These are phyloP conservation scores for Galago senegalensis DNA, from an alignment of 2,797 vertebrate species.

Conservation along the genomic window DNA sequence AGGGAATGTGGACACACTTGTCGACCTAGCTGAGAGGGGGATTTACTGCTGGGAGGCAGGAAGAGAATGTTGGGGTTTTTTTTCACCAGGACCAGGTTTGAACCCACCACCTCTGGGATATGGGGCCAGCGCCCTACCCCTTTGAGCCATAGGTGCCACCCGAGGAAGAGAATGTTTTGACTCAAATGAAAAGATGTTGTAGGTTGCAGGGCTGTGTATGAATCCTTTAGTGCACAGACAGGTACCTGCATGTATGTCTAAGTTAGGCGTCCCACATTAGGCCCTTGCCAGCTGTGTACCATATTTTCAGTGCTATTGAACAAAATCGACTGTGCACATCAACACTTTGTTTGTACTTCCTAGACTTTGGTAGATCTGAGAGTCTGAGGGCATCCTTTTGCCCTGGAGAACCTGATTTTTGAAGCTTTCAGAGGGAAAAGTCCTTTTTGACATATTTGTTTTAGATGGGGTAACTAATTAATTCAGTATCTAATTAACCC, in stretches of 20 bases:
- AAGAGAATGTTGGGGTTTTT: background rate
- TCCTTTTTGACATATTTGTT: background rate
- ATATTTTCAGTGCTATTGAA: background rate
- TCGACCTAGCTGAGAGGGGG: background rate
- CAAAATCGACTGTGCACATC: background rate
- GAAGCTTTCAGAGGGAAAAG: slow-evolving; percentile 21
- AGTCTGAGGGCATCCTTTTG: background rate
- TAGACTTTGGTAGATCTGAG: background rate
- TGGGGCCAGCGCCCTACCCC: too few species aligned
- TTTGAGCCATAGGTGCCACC: too few species aligned
- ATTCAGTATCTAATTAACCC: background rate
- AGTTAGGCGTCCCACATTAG: background rate
- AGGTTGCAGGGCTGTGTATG: background rate
- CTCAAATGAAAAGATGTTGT: background rate
- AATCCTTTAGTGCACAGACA: background rate
- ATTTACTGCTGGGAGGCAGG: background rate
- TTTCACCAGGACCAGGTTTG: too few species aligned
- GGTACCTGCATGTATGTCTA: background rate
- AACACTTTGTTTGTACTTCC: background rate
- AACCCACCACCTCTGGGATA: too few species aligned
- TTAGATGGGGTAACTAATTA: background rate
- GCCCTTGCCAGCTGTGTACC: background rate
- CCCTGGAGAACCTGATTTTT: background rate
- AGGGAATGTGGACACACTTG: background rate
- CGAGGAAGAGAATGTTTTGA: background rate